Evolutionary conservation across 2,888 invertebrate genomes (phyloP).

Genomic region (Aromia moschata): DNA sequence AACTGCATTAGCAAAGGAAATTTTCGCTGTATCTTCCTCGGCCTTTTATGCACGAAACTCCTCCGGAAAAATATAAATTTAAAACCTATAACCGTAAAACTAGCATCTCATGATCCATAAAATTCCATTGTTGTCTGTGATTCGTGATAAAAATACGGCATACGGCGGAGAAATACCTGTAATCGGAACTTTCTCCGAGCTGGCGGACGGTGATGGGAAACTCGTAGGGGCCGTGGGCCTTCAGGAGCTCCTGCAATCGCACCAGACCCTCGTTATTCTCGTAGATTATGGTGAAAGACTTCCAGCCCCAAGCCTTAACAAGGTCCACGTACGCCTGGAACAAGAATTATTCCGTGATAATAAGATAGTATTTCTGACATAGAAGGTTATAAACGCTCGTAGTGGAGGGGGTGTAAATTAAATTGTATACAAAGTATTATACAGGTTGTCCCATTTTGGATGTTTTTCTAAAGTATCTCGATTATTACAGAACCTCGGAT

Average conservation of each 20-base stretch:
- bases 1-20: too few species aligned
- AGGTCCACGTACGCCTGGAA: constrained; percentile 89
- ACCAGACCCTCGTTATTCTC: constrained; percentile 95
- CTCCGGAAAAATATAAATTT: constrained; percentile 8
- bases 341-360: constrained; percentile 17
- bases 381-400: too few species aligned
- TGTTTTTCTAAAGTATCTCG: too few species aligned
- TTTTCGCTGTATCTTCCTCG: too few species aligned
- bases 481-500: too few species aligned
- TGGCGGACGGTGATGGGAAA: constrained; percentile 86
- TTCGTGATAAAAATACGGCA: neutral
- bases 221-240: constrained; percentile 86
- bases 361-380: too few species aligned
- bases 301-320: constrained; percentile 92
- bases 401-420: too few species aligned
- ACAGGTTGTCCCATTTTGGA: too few species aligned
- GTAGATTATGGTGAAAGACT: constrained; percentile 95
- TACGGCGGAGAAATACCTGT: constrained; percentile 72
- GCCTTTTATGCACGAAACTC: constrained; percentile 5
- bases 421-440: too few species aligned
- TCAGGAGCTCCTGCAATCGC: constrained; percentile 85
- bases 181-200: constrained; percentile 84
- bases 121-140: constrained; percentile 8
- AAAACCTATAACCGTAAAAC: constrained; percentile 4
- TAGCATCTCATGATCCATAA: constrained; percentile 12